Evolutionary conservation across 2,797 vertebrate species (phyloP).

Genomic region (Hippocampus kuda): DNA sequence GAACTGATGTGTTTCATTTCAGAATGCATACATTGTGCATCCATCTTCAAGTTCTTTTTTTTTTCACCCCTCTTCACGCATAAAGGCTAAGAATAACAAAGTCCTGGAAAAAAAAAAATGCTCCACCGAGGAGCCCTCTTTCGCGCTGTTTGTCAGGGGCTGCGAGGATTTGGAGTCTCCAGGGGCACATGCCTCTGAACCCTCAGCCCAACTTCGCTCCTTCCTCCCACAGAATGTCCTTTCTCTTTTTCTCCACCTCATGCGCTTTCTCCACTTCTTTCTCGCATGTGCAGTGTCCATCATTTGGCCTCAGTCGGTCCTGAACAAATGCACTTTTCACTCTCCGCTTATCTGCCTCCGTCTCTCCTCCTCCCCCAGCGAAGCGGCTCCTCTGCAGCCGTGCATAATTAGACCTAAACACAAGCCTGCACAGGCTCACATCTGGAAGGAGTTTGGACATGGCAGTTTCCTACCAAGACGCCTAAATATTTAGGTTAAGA

Average conservation of each 20-base stretch:
- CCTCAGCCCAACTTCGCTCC: constrained; percentile 58
- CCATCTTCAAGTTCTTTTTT: constrained; percentile 14
- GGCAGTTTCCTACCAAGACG: constrained; percentile 78
- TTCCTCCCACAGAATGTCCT: constrained; percentile 38
- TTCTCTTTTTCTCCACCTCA: constrained; percentile 28
- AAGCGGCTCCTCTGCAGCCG: constrained; percentile 63
- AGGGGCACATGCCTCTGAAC: constrained; percentile 61
- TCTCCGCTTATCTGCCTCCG: constrained; percentile 35
- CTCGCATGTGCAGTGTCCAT: constrained; percentile 6
- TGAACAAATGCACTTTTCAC: constrained; percentile 25
- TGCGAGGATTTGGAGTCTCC: constrained; percentile 58
- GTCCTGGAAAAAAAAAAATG: constrained; percentile 25
- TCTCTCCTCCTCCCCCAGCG: constrained; percentile 39
- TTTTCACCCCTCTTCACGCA: constrained; percentile 15
- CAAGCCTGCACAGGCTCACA: constrained; percentile 70
- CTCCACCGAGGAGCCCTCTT: constrained; percentile 22
- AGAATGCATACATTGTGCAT: constrained; percentile 5
- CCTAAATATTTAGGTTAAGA: constrained; percentile 83
- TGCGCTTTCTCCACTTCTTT: constrained; percentile 28
- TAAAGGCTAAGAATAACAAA: constrained; percentile 25
- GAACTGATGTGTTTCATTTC: neutral
- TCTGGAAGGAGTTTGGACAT: constrained; percentile 80
- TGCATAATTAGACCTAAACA: constrained; percentile 75
- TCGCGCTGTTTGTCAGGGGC: constrained; percentile 49
- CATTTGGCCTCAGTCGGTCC: constrained; percentile 26